These are phyloP conservation scores for Erynnis tages DNA, from an alignment of 2,888 invertebrate species.

Conservation along the genomic window DNA sequence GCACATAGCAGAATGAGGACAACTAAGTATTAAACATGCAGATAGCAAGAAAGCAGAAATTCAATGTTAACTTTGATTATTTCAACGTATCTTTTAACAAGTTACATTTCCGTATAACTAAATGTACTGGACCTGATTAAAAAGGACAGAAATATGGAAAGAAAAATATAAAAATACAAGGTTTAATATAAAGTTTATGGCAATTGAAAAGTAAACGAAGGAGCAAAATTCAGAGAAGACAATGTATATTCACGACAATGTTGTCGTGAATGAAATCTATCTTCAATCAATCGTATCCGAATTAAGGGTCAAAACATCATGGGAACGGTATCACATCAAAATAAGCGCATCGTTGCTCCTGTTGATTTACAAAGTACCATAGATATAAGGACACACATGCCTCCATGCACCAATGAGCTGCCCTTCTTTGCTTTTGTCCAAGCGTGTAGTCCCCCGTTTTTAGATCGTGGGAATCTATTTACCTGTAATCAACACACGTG, in stretches of 20 bases:
- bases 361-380: constrained; percentile 43
- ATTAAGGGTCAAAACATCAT: constrained; percentile 32
- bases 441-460: constrained; percentile 56
- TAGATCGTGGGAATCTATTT: constrained; percentile 69
- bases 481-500: constrained; percentile 48
- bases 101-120: too few relatives aligned
- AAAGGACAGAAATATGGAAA: too few relatives aligned
- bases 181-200: too few relatives aligned
- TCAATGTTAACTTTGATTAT: too few relatives aligned
- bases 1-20: too few relatives aligned
- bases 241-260: background rate
- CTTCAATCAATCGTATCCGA: constrained; percentile 17
- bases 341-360: constrained; percentile 41
- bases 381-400: constrained; percentile 47
- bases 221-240: background rate
- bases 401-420: constrained; percentile 43
- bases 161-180: too few relatives aligned
- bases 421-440: constrained; percentile 60
- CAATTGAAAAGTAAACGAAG: background rate
- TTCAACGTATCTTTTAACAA: too few relatives aligned
- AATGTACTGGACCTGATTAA: too few relatives aligned
- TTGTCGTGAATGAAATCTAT: too few relatives aligned
- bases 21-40: too few relatives aligned
- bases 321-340: constrained; percentile 35
- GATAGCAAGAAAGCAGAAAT: too few relatives aligned